These are phyloP conservation scores for Anthonomus grandis DNA, from an alignment of 1,140 invertebrate genomes.

Conservation along the genomic window DNA sequence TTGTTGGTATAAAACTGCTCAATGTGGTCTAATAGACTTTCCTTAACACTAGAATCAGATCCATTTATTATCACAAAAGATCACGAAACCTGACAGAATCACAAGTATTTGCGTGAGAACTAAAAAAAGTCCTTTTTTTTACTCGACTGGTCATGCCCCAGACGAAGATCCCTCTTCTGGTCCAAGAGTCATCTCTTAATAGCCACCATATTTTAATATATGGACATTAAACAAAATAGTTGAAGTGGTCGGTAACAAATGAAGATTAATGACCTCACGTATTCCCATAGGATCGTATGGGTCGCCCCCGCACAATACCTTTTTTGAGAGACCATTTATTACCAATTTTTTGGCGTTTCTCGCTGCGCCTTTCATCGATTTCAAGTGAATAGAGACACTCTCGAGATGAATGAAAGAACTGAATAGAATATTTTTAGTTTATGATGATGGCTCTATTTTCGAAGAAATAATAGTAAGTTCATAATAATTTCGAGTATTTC, in stretches of 20 bases:
- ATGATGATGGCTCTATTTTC: conserved; percentile 29
- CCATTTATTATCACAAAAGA: too few species aligned
- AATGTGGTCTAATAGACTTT: too few species aligned
- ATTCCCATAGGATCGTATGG: conserved; percentile 36
- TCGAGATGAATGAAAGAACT: conserved; percentile 34
- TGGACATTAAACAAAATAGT: conserved; percentile 39
- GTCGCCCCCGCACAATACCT: conserved; percentile 34
- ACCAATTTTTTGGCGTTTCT: conserved; percentile 40
- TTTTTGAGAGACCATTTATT: conserved; percentile 32
- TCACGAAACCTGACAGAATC: too few species aligned
- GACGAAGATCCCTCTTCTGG: too few species aligned
- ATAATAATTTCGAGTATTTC: conserved; percentile 39
- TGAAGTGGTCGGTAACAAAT: conserved; percentile 44
- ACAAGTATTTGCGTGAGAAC: too few species aligned
- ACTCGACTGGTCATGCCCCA: too few species aligned
- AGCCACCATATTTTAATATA: conserved; percentile 25
- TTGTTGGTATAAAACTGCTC: too few species aligned
- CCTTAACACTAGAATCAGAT: too few species aligned
- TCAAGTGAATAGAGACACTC: conserved; percentile 12
- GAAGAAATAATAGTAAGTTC: conserved; percentile 29
- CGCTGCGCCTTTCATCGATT: conserved; percentile 34
- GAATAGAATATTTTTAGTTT: conserved; percentile 35
- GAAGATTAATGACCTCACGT: conserved; percentile 41
- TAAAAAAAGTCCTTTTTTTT: too few species aligned
- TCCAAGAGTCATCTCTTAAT: conserved; percentile 2